These are phyloP conservation scores for Podargus strigoides DNA, from an alignment of 2,797 vertebrate genomes.

Conservation along the genomic window DNA sequence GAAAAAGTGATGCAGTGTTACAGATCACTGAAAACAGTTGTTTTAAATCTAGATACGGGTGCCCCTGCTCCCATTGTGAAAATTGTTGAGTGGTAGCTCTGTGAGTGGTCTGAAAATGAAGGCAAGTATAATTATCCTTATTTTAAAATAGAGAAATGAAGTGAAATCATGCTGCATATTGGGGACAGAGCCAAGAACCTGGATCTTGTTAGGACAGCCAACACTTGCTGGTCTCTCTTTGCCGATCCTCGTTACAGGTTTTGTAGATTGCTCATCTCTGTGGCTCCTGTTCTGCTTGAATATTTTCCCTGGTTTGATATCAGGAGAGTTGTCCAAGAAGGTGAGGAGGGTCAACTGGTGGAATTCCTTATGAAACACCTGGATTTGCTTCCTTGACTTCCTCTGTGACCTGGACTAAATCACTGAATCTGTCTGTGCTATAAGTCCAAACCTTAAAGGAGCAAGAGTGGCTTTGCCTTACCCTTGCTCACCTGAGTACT, in stretches of 20 bases:
- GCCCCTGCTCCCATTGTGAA: background rate
- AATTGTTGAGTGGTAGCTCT: background rate
- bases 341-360: background rate
- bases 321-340: background rate
- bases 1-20: background rate
- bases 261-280: background rate
- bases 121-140: background rate
- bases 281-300: background rate
- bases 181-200: background rate
- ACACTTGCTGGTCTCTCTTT: background rate
- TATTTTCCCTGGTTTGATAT: background rate
- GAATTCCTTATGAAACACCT: background rate
- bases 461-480: background rate
- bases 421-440: background rate
- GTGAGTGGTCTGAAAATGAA: background rate
- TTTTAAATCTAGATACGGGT: background rate
- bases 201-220: background rate
- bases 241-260: background rate
- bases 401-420: background rate
- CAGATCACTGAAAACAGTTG: background rate
- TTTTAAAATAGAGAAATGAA: background rate
- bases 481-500: background rate
- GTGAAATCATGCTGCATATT: background rate
- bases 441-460: background rate
- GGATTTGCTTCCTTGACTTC: background rate